A percentile compares a stretch with the other conserved stretches of the same genome.
Conservation (phyloP, 2,113 vertebrate species). For the Fregetta grallaria region DNA sequence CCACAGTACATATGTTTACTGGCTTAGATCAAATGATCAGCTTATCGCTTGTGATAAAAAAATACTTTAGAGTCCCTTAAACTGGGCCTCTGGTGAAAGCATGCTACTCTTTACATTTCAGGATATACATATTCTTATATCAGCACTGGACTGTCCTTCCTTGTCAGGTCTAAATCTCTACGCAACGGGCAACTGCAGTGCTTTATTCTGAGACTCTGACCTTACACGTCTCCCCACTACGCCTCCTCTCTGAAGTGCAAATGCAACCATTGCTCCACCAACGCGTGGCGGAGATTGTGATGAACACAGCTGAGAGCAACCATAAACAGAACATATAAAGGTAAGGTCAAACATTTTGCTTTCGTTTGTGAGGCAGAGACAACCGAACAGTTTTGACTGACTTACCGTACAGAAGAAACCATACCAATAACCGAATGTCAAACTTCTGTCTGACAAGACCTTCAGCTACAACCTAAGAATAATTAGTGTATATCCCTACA, state of each 20-base stretch:
- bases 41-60: background rate
- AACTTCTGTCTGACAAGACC: background rate
- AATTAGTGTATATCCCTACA: background rate
- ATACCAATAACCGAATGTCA: rapidly evolving
- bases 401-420: background rate
- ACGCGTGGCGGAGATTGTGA: rapidly evolving
- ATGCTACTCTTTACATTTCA: background rate
- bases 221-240: background rate
- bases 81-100: background rate
- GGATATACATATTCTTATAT: background rate
- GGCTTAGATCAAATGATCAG: background rate
- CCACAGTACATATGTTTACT: background rate
- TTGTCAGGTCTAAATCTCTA: background rate
- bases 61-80: background rate
- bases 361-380: background rate
- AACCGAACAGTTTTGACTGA: background rate
- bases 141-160: background rate
- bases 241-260: background rate
- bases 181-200: background rate
- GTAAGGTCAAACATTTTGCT: background rate
- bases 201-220: background rate
- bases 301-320: background rate
- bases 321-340: background rate
- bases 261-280: rapidly evolving
- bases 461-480: background rate